These are phyloP conservation scores for Poecilia wingei DNA, from an alignment of 2,797 vertebrate species.

Conservation along the genomic window DNA sequence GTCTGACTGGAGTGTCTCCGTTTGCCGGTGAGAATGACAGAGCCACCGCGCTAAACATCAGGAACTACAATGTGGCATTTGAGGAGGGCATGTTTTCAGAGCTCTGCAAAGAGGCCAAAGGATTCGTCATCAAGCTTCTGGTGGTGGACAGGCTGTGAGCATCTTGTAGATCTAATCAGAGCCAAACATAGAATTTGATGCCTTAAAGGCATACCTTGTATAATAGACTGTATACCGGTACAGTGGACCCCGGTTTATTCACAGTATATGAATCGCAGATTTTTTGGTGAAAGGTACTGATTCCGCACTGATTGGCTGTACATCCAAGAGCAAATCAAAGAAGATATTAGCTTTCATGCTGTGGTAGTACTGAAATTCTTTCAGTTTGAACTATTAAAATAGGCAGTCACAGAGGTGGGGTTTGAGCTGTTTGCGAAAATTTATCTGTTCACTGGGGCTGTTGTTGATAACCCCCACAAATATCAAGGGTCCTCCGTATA, in stretches of 20 bases:
- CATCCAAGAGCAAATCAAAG: background rate
- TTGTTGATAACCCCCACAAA: too few relatives aligned
- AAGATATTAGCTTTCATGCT: background rate
- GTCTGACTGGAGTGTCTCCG: slow-evolving; percentile 93
- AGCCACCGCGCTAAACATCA: slow-evolving; percentile 90
- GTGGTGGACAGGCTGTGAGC: slow-evolving; percentile 92
- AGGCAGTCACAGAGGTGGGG: too few relatives aligned
- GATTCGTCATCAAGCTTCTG: slow-evolving; percentile 95
- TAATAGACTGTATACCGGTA: background rate
- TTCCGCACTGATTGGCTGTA: background rate
- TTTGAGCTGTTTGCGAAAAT: too few relatives aligned
- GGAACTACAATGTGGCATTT: slow-evolving; percentile 93
- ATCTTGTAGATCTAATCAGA: slow-evolving; percentile 1
- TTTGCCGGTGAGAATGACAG: slow-evolving; percentile 94
- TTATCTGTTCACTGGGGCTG: too few relatives aligned
- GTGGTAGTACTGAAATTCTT: background rate
- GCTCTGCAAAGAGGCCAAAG: slow-evolving; percentile 91
- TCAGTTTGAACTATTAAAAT: background rate
- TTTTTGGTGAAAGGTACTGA: too few relatives aligned
- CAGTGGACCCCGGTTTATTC: background rate
- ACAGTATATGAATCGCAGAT: too few relatives aligned
- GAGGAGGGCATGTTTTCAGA: slow-evolving; percentile 93
- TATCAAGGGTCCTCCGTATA: background rate
- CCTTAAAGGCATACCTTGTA: background rate
- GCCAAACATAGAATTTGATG: background rate